Evolutionary conservation across 2,113 vertebrate genomes (phyloP), one percentile per base, ranked within the genome.

Genomic region (Alexandromys fortis): DNA sequence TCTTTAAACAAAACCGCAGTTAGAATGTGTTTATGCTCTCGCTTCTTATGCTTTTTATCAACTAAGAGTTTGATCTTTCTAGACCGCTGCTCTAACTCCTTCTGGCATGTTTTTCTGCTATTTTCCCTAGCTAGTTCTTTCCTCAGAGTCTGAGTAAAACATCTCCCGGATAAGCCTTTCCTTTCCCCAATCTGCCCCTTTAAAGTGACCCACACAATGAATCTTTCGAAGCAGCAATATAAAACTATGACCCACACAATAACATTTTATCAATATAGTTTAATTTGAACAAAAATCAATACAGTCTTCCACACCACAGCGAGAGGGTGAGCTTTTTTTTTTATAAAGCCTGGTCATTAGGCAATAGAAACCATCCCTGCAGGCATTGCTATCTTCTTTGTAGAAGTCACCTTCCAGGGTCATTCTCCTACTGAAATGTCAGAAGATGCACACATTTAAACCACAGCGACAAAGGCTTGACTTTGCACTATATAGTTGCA

Each of bases 281-380:
- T 78, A 94, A 94, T 92, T 90, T 88, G 24, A 90, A 81, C 33
- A 47, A 94, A 94, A 93, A 96, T 86, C 85, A 92, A 90, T 92
- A 55, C 11, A 67, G n/a, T 61, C 75, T 83, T 93, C n/a, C 28
- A 72, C 58, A 73, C 47, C 77, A 65, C 3, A 85, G 26, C 49
- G 1, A 91, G 75, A 16, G 17, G 55, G 28, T 77, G 33, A 87
- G 47, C n/a, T 63, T 42, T 73, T 90, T 42, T 73, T 90, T 52
- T 93, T 89, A 28, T 87, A 30, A 91, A 91, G 47, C 22, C 45
- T 76, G 26, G 33, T 21, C 45, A 68, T 55, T 38, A 28, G 67
- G 85, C 61, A 73, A 91, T 63, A 68, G 61, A 89, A 78, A 91
- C 17, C 17, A 86, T 55, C n/a, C 35, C n/a, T n/a, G 45, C 47